Evolutionary conservation across 2,888 invertebrate genomes (phyloP).

Genomic region (Cantharis lateralis): DNA sequence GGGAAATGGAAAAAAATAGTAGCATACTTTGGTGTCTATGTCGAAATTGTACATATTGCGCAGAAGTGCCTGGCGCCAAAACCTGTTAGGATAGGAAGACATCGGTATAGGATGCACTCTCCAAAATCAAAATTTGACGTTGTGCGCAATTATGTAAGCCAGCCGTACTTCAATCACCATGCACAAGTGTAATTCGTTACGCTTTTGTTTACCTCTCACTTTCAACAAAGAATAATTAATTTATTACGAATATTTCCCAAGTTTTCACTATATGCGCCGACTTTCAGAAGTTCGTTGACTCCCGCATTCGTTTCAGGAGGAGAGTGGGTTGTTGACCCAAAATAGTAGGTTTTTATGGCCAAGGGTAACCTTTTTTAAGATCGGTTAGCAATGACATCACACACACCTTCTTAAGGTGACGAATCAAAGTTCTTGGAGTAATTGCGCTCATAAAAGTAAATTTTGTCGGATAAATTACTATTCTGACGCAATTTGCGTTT

Average conservation of each 20-base stretch:
- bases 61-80: too few relatives aligned
- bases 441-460: background rate
- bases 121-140: background rate
- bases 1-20: background rate
- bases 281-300: slow-evolving; percentile 39
- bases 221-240: background rate
- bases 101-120: background rate
- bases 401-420: background rate
- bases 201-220: slow-evolving; percentile 9
- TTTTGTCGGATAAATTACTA: background rate
- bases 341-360: slow-evolving; percentile 44
- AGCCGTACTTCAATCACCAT: background rate
- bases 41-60: background rate
- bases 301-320: slow-evolving; percentile 34
- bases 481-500: background rate
- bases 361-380: slow-evolving; percentile 47
- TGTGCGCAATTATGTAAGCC: too few relatives aligned
- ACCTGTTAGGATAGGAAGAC: background rate
- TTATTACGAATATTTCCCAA: slow-evolving; percentile 18
- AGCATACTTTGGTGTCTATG: background rate
- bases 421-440: background rate
- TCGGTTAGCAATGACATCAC: background rate
- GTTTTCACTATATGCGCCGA: slow-evolving; percentile 40
- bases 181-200: background rate
- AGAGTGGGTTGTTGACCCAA: slow-evolving; percentile 48